Evolutionary conservation across 2,797 vertebrate genomes (phyloP).

Genomic region (Coregonus ussuriensis): DNA sequence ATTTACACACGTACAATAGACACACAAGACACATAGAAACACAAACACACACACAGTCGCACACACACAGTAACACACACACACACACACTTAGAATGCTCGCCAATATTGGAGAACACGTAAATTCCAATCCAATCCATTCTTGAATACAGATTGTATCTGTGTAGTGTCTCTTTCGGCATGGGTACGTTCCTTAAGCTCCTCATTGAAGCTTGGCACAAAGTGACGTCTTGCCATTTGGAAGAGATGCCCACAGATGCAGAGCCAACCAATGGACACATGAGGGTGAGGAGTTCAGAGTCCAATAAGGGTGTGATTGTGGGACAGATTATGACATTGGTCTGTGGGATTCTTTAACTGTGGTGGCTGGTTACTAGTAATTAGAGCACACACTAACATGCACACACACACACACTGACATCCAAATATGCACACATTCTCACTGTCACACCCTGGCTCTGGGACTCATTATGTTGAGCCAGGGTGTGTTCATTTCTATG

Average conservation of each 20-base stretch:
- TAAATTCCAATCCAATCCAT: no score
- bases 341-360: background rate
- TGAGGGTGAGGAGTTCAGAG: background rate
- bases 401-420: background rate
- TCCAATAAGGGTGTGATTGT: background rate
- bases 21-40: constrained; percentile 52
- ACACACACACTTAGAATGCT: constrained; percentile 56
- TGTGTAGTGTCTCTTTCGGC: constrained; percentile 41
- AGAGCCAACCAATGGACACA: constrained; percentile 17
- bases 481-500: no score
- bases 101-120: constrained; percentile 57
- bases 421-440: background rate
- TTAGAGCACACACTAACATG: background rate
- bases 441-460: no score
- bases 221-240: constrained; percentile 6
- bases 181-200: constrained; percentile 13
- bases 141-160: constrained; percentile 32
- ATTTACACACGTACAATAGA: constrained; percentile 54
- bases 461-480: no score
- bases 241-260: constrained; percentile 24
- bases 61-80: background rate
- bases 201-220: constrained; percentile 6
- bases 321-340: background rate
- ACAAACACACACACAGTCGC: background rate
- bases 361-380: background rate